phyloP scores from a whole-genome alignment of 2,113 vertebrate genomes.

The Ophiodon elongatus region DNA sequence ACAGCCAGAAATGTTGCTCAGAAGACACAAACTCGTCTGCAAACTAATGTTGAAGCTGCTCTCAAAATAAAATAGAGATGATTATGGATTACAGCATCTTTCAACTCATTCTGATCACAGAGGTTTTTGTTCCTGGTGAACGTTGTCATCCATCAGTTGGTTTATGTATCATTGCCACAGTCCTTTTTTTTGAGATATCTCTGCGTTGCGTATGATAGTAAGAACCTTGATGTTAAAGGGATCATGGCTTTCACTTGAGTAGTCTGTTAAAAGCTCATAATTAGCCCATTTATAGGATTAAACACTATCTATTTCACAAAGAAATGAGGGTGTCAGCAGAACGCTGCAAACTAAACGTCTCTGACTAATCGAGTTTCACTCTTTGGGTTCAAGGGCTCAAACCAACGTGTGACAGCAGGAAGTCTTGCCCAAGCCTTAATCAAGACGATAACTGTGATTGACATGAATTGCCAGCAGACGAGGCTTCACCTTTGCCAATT shows the following conservation, averaged over 20 bases:
- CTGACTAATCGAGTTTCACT: not conserved
- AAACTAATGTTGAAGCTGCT: not conserved
- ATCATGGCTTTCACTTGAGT: not conserved
- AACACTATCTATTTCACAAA: not conserved
- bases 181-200: not conserved
- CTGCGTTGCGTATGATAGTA: not conserved
- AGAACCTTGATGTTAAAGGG: not conserved
- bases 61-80: not conserved
- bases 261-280: not conserved
- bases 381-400: constrained; percentile 14
- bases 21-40: not conserved
- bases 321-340: constrained; percentile 8
- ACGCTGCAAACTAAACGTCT: not conserved
- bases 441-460: constrained; percentile 25
- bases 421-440: constrained; percentile 40
- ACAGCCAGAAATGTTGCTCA: not conserved
- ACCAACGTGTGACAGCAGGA: not conserved
- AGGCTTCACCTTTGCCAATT: constrained; percentile 35
- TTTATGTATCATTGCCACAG: not conserved
- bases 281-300: not conserved
- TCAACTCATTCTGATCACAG: not conserved
- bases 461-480: not conserved
- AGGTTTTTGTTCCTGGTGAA: not conserved
- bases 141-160: not conserved
- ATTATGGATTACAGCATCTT: not conserved